phyloP scores from a whole-genome alignment of 1,140 invertebrate genomes.

The Galendromus occidentalis region DNA sequence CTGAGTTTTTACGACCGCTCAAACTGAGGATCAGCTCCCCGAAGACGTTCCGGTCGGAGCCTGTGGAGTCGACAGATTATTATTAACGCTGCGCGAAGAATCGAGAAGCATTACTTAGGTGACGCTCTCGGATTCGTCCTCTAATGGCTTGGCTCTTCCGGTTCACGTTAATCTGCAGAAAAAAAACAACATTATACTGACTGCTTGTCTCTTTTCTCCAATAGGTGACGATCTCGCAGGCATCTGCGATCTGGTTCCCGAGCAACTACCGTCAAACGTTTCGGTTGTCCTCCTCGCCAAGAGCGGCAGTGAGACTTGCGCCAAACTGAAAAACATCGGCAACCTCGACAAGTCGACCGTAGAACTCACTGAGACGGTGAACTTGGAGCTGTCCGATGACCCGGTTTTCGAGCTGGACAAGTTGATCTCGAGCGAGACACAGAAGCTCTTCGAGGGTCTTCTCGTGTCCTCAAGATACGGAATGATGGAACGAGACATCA shows the following conservation, averaged over 20 bases:
- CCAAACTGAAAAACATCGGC: background rate
- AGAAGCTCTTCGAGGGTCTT: background rate
- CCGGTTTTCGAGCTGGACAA: background rate
- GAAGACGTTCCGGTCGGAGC: too few species aligned
- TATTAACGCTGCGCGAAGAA: too few species aligned
- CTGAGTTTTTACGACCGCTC: too few species aligned
- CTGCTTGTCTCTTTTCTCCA: too few species aligned
- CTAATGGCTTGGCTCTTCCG: too few species aligned
- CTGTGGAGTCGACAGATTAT: too few species aligned
- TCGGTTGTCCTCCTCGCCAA: background rate
- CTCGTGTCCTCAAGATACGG: background rate
- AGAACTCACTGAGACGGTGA: background rate
- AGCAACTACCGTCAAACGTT: background rate
- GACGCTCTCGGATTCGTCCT: too few species aligned
- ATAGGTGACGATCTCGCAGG: background rate
- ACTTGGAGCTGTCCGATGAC: background rate
- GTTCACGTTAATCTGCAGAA: too few species aligned
- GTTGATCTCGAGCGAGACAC: background rate
- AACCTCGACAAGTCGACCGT: background rate
- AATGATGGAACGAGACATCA: background rate
- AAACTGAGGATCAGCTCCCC: too few species aligned
- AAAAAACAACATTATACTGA: too few species aligned
- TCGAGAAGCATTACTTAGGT: too few species aligned
- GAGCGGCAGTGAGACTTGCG: background rate
- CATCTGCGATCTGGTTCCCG: background rate